A percentile compares a stretch with the other conserved stretches of the same genome.
Evolutionary conservation across 2,797 vertebrate species (phyloP).

Genomic region (Molossus molossus): DNA sequence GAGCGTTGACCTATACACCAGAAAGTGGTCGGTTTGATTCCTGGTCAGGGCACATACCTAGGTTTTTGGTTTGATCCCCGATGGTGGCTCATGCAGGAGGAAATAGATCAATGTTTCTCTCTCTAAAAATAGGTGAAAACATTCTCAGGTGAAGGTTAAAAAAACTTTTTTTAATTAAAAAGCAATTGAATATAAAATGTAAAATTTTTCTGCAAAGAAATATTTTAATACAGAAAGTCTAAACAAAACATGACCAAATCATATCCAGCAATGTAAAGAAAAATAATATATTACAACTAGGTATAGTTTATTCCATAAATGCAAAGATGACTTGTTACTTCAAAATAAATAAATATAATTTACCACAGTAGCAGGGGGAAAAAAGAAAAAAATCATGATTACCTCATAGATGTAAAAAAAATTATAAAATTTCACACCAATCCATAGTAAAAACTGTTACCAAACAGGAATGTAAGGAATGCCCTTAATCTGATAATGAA

Average conservation of each 20-base stretch:
- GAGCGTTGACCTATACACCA: neutral
- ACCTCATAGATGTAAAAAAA: constrained; percentile 27
- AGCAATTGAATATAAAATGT: constrained; percentile 18
- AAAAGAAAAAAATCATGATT: constrained; percentile 51
- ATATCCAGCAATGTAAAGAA: neutral
- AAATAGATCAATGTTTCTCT: neutral
- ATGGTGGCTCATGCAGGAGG: neutral
- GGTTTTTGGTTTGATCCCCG: neutral
- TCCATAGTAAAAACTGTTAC: constrained; percentile 37
- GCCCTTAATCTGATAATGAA: neutral
- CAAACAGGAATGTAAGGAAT: constrained; percentile 29
- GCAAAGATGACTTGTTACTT: constrained; percentile 52
- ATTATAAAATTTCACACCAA: neutral
- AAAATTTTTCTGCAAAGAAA: neutral
- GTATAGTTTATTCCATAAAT: constrained; percentile 44
- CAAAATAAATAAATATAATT: constrained; percentile 58
- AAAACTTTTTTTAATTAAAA: too few species aligned
- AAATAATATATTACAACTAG: neutral
- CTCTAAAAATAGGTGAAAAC: neutral
- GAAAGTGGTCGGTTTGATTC: neutral
- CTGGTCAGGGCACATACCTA: neutral
- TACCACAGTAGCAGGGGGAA: constrained; percentile 3
- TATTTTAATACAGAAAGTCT: constrained; percentile 11
- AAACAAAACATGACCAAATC: constrained; percentile 54
- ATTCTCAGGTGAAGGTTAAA: too few species aligned